Conservation (phyloP, 2,113 vertebrate genomes). For the Halichoerus grypus region DNA sequence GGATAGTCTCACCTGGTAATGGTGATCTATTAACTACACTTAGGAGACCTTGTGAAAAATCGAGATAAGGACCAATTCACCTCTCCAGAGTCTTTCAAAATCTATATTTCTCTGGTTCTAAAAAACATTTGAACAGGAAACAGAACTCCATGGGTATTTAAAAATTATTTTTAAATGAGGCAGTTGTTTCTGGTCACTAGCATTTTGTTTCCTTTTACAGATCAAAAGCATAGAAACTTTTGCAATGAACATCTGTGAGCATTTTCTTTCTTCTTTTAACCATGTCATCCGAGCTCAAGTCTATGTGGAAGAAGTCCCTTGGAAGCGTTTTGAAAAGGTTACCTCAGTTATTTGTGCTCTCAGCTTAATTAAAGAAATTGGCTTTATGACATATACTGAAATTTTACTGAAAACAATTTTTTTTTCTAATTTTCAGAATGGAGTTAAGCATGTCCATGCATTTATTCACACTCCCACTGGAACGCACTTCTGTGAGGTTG, state of each 20-base stretch:
- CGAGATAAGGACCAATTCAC: neutral
- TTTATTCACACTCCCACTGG: slow-evolving; percentile 91
- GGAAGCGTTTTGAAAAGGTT: slow-evolving; percentile 93
- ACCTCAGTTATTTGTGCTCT: slow-evolving; percentile 1
- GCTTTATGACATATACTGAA: neutral
- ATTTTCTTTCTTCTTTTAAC: slow-evolving; percentile 92
- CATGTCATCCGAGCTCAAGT: slow-evolving; percentile 90
- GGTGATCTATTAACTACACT: neutral
- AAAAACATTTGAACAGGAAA: neutral
- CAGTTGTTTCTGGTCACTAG: neutral
- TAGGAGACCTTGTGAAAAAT: neutral
- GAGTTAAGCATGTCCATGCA: slow-evolving; percentile 89
- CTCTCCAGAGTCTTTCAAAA: slow-evolving; percentile 24
- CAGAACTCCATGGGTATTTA: neutral
- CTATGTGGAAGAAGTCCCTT: slow-evolving; percentile 91
- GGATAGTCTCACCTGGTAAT: neutral
- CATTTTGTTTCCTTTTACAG: slow-evolving; percentile 81
- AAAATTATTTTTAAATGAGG: neutral
- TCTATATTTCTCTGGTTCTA: neutral
- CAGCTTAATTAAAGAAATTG: slow-evolving; percentile 50
- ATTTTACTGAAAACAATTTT: slow-evolving; percentile 33
- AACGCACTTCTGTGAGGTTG: slow-evolving; percentile 91
- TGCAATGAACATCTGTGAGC: slow-evolving; percentile 90
- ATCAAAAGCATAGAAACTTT: slow-evolving; percentile 92
- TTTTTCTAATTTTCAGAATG: slow-evolving; percentile 87